These are phyloP conservation scores for Synergus gifuensis DNA, from an alignment of 2,888 invertebrate genomes.

Conservation along the genomic window DNA sequence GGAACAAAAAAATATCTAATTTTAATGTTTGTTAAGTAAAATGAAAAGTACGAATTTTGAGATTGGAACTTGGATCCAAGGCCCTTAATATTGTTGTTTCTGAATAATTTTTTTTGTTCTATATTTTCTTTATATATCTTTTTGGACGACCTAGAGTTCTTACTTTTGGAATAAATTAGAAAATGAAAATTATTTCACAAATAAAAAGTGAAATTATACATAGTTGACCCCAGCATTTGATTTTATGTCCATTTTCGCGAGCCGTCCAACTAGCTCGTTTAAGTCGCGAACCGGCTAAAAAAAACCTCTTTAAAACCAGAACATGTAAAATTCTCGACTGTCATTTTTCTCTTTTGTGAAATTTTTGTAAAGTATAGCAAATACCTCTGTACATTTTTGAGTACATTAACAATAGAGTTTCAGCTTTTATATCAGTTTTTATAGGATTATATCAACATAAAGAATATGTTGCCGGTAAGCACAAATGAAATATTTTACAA, in stretches of 20 bases:
- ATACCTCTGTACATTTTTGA: constrained; percentile 6
- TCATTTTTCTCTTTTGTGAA: background rate
- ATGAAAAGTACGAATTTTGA: background rate
- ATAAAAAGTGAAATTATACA: too few species aligned
- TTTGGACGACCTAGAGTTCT: too few species aligned
- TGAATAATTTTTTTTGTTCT: too few species aligned
- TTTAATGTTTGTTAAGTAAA: too few species aligned
- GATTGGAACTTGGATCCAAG: too few species aligned
- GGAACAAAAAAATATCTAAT: too few species aligned
- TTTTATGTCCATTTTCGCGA: constrained; percentile 1
- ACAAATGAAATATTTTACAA: constrained; percentile 25
- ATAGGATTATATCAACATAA: constrained; percentile 30
- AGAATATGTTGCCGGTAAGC: constrained; percentile 4
- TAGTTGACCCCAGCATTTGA: background rate
- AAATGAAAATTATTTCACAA: too few species aligned
- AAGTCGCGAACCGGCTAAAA: background rate
- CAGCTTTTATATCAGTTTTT: constrained; percentile 22
- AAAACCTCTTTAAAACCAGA: background rate
- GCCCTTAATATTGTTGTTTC: too few species aligned
- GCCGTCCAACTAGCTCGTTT: background rate
- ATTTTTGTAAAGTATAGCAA: constrained; percentile 11
- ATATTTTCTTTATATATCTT: too few species aligned
- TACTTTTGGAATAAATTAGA: too few species aligned
- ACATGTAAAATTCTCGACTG: background rate
- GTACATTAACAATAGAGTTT: constrained; percentile 10